Conservation (phyloP, 2,113 vertebrate species). For the Plectropomus leopardus region DNA sequence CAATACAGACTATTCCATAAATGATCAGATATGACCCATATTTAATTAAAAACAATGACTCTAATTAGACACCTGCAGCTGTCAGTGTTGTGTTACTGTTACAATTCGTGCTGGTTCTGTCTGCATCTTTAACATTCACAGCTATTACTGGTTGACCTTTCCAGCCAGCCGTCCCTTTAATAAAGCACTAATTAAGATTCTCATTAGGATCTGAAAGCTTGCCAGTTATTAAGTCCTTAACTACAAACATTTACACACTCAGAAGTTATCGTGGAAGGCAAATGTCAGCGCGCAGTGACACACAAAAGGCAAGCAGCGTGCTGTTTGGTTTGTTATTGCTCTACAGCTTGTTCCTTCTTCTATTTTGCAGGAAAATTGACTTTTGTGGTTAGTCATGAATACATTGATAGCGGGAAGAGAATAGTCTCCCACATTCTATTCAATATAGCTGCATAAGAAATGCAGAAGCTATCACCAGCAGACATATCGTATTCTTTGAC, state of each 20-base stretch:
- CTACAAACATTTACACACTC: conserved; percentile 55
- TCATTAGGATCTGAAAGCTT: conserved; percentile 56
- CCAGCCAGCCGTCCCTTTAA: conserved; percentile 24
- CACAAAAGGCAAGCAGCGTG: conserved; percentile 29
- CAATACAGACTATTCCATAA: too few relatives aligned
- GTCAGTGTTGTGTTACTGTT: conserved; percentile 12
- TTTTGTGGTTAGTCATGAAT: conserved; percentile 53
- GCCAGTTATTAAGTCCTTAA: conserved; percentile 47
- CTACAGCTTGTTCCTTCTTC: conserved; percentile 12
- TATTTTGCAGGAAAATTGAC: conserved; percentile 43
- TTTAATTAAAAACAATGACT: conserved; percentile 17
- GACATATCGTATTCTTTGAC: conserved; percentile 13
- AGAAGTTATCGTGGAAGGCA: conserved; percentile 33
- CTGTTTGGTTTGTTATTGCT: conserved; percentile 39
- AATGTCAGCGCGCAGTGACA: conserved; percentile 43
- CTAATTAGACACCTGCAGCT: conserved; percentile 49
- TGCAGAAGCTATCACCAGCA: conserved; percentile 30
- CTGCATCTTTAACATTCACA: conserved; percentile 40
- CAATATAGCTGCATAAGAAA: conserved; percentile 52
- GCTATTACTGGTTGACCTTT: conserved; percentile 58
- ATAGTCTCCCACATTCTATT: conserved; percentile 23
- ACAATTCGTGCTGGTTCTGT: conserved; percentile 21
- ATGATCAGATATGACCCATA: conserved; percentile 1
- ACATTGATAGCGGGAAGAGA: conserved; percentile 14
- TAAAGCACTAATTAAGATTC: conserved; percentile 53